Base-by-base conservation (phyloP, 2,888 invertebrate species). In the Trichacis sp. region DNA sequence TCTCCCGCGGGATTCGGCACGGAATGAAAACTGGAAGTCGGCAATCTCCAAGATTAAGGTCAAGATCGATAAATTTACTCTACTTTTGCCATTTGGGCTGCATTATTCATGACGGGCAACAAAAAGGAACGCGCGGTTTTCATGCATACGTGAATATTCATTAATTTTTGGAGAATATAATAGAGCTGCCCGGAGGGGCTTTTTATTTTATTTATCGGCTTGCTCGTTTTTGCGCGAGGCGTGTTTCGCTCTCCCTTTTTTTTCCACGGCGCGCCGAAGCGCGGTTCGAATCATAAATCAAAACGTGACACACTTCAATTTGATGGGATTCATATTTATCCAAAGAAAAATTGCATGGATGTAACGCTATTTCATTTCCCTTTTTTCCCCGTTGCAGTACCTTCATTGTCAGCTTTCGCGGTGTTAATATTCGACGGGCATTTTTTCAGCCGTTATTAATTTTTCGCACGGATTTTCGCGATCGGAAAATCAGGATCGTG, bases 131-230 rank as follows among this genome's bases (percentile, higher is more conserved):
- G 33, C 33, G 24, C n/a, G 24, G 3, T 33, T 33, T 6, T n/a
- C 33, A 33, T 33, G 33, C 33, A n/a, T n/a, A 33, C 33, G 33
- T n/a, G 33, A 33, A 33, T 6, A 11, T 33, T 33, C n/a, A 33
- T 33, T 33, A 33, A 33, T n/a, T 33, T 33, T 33, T 33, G 33
- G 33, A 33, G 33, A 33, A 33, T 33, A 33, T 33, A 33, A 33
- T 33, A 33, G 33, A 33, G 33, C n/a, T 33, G 33, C n/a, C 33
- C 33, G n/a, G n/a, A 3, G 9, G 33, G 9, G 2, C 11, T 33
- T 33, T 33, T 33, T 33, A 33, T n/a, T 33, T 33, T 33, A 33
- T 33, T 33, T 33, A 33, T 33, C 33, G 33, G 33, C 33, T 33
- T n/a, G 2, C n/a, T n/a, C 11, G 33, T 33, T 33, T 33, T 33